phyloP scores from a whole-genome alignment of 2,888 invertebrate genomes.

The Spodoptera exigua region DNA sequence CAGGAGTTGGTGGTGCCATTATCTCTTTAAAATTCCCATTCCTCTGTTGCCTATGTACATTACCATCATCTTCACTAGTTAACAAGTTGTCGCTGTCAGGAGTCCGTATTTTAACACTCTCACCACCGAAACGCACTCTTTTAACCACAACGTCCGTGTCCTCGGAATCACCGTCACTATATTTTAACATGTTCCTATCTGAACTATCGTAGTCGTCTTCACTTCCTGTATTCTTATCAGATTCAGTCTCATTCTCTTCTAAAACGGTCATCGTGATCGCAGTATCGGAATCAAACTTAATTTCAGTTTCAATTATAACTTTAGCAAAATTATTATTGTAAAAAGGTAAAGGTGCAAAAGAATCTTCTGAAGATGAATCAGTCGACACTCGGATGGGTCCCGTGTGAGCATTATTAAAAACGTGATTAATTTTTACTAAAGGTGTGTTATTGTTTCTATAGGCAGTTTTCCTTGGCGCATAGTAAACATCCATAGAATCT shows the following conservation, averaged over 20 bases:
- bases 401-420: conserved; percentile 71
- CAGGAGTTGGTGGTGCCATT: conserved; percentile 66
- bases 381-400: conserved; percentile 77
- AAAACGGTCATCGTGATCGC: conserved; percentile 95
- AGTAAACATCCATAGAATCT: conserved; percentile 84
- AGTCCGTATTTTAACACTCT: conserved; percentile 95
- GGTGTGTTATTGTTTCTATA: conserved; percentile 71
- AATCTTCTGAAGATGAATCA: conserved; percentile 90
- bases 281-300: conserved; percentile 94
- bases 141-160: conserved; percentile 89
- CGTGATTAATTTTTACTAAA: conserved; percentile 78
- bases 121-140: conserved; percentile 95
- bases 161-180: conserved; percentile 90
- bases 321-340: conserved; percentile 88
- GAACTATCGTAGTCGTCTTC: conserved; percentile 84
- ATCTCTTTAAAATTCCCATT: conserved; percentile 67
- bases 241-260: conserved; percentile 90
- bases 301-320: conserved; percentile 95
- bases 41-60: conserved; percentile 63
- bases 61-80: conserved; percentile 87
- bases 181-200: conserved; percentile 88
- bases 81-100: conserved; percentile 94
- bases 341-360: conserved; percentile 79
- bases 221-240: conserved; percentile 81
- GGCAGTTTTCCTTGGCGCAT: conserved; percentile 77